Base-by-base conservation (phyloP, 2,888 invertebrate genomes). In the Sacculina carcini region DNA sequence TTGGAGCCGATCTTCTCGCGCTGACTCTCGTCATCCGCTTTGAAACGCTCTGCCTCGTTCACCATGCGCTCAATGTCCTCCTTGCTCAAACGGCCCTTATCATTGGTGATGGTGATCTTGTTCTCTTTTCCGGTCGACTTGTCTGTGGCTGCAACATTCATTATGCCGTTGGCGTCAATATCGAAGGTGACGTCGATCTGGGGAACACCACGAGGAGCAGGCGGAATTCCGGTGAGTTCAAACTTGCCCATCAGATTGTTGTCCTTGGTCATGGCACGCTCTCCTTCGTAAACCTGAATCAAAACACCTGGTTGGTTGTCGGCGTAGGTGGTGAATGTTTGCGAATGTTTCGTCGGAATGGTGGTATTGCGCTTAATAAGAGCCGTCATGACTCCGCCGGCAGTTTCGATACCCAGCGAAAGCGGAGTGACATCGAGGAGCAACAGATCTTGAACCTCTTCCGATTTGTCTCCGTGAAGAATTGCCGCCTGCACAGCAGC, bases 161-260 rank as follows among this genome's bases (percentile, higher is more conserved):
- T 70, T 66, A 94, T 94, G 62, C 94, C 94, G 69, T 96, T 90
- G 59, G 71, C 70, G 60, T 72, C 71, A 56, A 72, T 69, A 58
- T 73, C 72, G 59, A 71, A 71, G 48, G 71, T 71, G 51, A 71
- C 72, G 59, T 72, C 71, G 59, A 72, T 72, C 58, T 72, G 71
- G 54, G 90, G 90, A 63, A 94, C 90, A 61, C 90, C 69, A 78
- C 94, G 58, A 76, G 82, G 55, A 78, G 94, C 66, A 34, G 92
- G 92, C 12, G 92, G 90, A 63, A 96, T 94, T 52, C 92, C 92
- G 32, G 84, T 84, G 54, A 96, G 73, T 66, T 96, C 92, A 68
- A 96, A 96, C 67, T 89, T 92, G 55, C 96, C 96, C 57, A 96
- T 74, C 39, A 87, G 72, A 67, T 94, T 85, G 71, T 90, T 90